phyloP scores from a whole-genome alignment of 2,888 invertebrate genomes.

The Phrixothrix hirtus region DNA sequence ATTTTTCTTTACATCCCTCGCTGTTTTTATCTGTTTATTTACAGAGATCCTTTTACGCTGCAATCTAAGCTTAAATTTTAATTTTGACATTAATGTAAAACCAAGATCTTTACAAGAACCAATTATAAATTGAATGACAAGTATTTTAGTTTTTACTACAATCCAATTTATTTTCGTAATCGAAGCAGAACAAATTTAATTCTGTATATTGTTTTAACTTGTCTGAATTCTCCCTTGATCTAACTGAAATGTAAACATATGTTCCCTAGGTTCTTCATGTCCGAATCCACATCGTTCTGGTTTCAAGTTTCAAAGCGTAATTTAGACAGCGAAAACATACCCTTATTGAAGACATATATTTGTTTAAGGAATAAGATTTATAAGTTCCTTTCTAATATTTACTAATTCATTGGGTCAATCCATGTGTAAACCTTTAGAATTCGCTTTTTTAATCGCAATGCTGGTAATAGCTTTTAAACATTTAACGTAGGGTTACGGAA shows the following conservation, averaged over 20 bases:
- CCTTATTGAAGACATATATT: slow-evolving; percentile 26
- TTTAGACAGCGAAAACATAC: slow-evolving; percentile 30
- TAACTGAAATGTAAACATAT: slow-evolving; percentile 28
- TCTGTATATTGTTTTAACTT: slow-evolving; percentile 17
- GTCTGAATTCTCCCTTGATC: slow-evolving; percentile 11
- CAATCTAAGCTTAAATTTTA: slow-evolving; percentile 28
- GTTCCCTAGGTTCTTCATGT: slow-evolving; percentile 25
- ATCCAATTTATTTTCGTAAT: slow-evolving; percentile 26
- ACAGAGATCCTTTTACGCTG: slow-evolving; percentile 23
- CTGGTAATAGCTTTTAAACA: no score
- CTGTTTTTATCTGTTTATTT: slow-evolving; percentile 22
- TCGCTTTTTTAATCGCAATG: no score
- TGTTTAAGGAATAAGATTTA: slow-evolving; percentile 23
- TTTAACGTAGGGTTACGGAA: no score
- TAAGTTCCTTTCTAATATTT: no score
- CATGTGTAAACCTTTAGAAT: no score
- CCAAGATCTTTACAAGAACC: background rate
- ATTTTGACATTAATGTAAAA: slow-evolving; percentile 21
- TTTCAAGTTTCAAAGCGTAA: slow-evolving; percentile 28
- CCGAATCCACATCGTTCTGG: slow-evolving; percentile 24
- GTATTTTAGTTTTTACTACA: no score
- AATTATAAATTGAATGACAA: slow-evolving; percentile 1
- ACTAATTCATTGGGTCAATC: no score
- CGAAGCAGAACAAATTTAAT: slow-evolving; percentile 15
- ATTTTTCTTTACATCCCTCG: slow-evolving; percentile 19